Conservation (phyloP, 2,888 invertebrate genomes). For the Chirona hameri region DNA sequence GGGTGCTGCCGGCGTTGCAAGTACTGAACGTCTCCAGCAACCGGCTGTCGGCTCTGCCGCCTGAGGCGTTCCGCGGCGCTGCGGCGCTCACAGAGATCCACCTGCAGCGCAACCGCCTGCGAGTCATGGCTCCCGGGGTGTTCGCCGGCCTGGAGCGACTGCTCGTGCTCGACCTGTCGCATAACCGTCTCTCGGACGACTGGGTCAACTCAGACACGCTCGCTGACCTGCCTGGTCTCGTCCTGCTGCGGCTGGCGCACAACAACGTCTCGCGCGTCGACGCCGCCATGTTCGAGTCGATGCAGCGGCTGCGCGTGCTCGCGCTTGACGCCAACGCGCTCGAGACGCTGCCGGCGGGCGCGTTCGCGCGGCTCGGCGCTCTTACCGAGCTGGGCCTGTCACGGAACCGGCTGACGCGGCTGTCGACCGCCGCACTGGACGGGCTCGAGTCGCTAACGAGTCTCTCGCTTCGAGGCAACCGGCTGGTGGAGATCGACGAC, state of each 20-base stretch:
- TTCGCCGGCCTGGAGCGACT: constrained; percentile 78
- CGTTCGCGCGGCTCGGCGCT: constrained; percentile 68
- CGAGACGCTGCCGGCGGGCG: constrained; percentile 66
- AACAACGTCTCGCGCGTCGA: constrained; percentile 78
- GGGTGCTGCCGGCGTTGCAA: constrained; percentile 67
- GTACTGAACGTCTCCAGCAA: constrained; percentile 76
- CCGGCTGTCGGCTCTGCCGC: constrained; percentile 72
- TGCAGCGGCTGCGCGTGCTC: constrained; percentile 70
- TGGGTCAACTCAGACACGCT: constrained; percentile 64
- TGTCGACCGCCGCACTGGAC: constrained; percentile 51
- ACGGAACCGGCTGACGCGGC: constrained; percentile 69
- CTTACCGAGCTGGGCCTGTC: constrained; percentile 76
- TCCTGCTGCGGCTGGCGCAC: constrained; percentile 79
- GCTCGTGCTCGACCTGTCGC: constrained; percentile 62
- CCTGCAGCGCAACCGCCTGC: constrained; percentile 85
- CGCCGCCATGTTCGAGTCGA: constrained; percentile 70
- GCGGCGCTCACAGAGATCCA: constrained; percentile 71
- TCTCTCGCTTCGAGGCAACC: constrained; percentile 52
- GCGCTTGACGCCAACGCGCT: constrained; percentile 68
- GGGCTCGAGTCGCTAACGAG: constrained; percentile 64
- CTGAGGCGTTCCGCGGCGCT: constrained; percentile 71
- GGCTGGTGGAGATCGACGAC: constrained; percentile 37
- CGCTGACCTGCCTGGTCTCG: constrained; percentile 65
- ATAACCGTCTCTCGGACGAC: constrained; percentile 37
- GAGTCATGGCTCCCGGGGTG: constrained; percentile 76